Conservation (phyloP, 2,797 vertebrate species). For the Manis pentadactyla region DNA sequence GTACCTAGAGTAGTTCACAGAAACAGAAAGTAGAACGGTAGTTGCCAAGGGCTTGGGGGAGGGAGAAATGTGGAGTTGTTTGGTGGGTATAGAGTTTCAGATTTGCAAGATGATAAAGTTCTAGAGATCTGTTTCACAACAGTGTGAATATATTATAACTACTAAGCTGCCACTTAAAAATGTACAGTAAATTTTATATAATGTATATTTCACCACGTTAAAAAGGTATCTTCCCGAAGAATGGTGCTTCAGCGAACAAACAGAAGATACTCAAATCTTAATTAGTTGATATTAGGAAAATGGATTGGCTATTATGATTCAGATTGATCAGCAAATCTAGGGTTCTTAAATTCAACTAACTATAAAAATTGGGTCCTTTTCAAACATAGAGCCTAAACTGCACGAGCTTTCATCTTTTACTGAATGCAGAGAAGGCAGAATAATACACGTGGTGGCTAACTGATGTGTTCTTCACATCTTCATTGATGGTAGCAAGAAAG, state of each 20-base stretch:
- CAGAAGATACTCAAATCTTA: not conserved
- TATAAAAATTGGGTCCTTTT: not conserved
- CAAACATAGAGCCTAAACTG: not conserved
- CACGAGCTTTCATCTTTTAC: not conserved
- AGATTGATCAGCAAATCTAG: not conserved
- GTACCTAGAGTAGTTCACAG: not conserved
- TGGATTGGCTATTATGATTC: not conserved
- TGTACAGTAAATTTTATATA: not conserved
- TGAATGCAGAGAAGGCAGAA: not conserved
- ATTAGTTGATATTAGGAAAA: not conserved
- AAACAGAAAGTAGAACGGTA: not conserved
- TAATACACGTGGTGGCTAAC: not conserved
- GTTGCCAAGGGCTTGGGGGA: too few relatives aligned
- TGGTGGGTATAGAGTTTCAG: not conserved
- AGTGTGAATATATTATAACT: not conserved
- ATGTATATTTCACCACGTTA: not conserved
- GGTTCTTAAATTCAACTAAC: constrained; percentile 28
- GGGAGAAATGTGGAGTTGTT: not conserved
- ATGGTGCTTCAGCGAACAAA: not conserved
- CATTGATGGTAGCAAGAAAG: not conserved
- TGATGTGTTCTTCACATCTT: not conserved
- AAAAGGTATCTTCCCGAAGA: not conserved
- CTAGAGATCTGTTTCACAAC: not conserved
- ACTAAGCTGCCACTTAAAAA: not conserved
- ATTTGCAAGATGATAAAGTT: not conserved